Evolutionary conservation across 37 sponge, comb jelly and placozoan species (phyloP).

Genomic region (Halisarca cf. caerulea): DNA sequence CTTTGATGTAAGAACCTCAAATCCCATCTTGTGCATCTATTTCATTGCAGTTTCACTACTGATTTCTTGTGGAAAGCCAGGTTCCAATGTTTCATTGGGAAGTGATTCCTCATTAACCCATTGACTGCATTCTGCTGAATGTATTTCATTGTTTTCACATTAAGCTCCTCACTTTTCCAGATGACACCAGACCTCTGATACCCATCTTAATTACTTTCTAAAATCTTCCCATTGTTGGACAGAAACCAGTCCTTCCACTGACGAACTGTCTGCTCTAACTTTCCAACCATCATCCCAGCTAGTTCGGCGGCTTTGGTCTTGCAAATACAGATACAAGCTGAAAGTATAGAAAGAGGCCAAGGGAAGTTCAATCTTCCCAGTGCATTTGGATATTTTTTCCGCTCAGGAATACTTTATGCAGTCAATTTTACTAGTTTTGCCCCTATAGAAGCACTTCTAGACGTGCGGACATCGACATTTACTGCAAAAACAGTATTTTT

Average conservation of each 20-base stretch:
- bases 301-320: constrained; percentile 57
- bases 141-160: constrained; percentile 26
- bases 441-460: no score
- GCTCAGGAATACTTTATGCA: no score
- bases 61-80: constrained; percentile 46
- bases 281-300: constrained; percentile 48
- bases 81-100: constrained; percentile 36
- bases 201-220: constrained; percentile 31
- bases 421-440: no score
- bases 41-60: background rate
- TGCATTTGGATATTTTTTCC: constrained; percentile 12
- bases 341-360: constrained; percentile 50
- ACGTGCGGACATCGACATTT: no score
- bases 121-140: constrained; percentile 46
- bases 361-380: constrained; percentile 29
- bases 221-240: constrained; percentile 28
- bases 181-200: constrained; percentile 52
- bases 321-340: constrained; percentile 5
- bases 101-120: constrained; percentile 52
- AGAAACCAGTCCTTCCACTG: constrained; percentile 30
- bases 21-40: no score
- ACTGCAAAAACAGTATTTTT: no score
- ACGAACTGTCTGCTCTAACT: constrained; percentile 37
- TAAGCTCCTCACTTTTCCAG: no score
- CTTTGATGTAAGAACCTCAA: no score